phyloP scores from a whole-genome alignment of 2,797 vertebrate species.

The Adelosebastes latens region DNA sequence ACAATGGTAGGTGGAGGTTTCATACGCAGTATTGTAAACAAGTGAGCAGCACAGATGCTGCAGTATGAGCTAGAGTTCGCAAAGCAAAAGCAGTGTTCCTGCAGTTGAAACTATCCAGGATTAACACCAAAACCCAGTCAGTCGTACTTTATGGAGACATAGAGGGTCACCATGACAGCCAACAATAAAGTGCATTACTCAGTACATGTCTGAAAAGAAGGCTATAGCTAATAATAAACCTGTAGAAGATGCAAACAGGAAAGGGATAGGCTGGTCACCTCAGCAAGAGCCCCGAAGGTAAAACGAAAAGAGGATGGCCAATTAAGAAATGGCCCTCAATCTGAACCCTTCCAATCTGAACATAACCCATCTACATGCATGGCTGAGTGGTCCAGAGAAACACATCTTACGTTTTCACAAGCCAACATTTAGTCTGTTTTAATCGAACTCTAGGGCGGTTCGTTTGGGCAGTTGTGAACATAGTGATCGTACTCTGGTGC shows the following conservation, averaged over 20 bases:
- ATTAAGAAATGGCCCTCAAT: neutral
- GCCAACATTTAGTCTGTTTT: too few species aligned
- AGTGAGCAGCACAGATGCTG: neutral
- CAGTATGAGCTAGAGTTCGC: neutral
- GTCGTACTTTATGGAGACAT: neutral
- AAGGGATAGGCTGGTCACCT: neutral
- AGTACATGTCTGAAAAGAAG: neutral
- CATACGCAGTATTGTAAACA: neutral
- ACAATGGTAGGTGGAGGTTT: neutral
- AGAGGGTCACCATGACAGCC: neutral
- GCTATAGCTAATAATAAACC: neutral
- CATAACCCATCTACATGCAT: neutral
- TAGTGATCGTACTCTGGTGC: too few species aligned
- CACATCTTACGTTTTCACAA: neutral
- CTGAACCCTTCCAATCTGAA: neutral
- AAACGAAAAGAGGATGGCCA: neutral
- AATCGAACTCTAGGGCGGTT: too few species aligned
- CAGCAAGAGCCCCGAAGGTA: neutral
- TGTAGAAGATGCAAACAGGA: neutral
- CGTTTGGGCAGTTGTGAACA: too few species aligned
- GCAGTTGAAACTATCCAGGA: neutral
- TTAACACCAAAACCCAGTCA: neutral
- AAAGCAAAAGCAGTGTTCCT: neutral
- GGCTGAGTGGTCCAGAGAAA: slow-evolving; percentile 6
- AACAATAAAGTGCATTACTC: neutral